Conservation (phyloP, 1,140 invertebrate genomes). For the Arctopsyche grandis region DNA sequence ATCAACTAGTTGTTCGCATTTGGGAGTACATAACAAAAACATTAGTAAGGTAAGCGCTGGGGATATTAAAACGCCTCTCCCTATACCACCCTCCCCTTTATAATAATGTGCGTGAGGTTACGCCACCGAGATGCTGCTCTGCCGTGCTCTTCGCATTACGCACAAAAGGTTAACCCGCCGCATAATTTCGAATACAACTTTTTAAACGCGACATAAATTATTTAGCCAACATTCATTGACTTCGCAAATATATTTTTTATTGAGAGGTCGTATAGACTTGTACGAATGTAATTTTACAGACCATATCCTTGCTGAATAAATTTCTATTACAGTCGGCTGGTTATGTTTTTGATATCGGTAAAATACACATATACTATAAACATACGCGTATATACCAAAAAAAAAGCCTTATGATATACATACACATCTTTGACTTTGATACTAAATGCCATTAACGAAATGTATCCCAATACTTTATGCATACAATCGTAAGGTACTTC, state of each 20-base stretch:
- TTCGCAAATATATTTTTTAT: slow-evolving; percentile 4
- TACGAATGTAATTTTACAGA: no score
- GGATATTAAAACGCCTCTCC: slow-evolving; percentile 36
- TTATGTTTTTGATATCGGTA: no score
- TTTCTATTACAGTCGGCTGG: no score
- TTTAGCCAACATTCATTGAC: not conserved
- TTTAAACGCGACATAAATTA: slow-evolving; percentile 19
- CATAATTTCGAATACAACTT: slow-evolving; percentile 26
- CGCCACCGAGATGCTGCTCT: not conserved
- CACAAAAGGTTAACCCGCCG: slow-evolving; percentile 16
- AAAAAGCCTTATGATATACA: no score
- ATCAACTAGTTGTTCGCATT: slow-evolving; percentile 52
- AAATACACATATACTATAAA: no score
- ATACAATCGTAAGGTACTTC: no score
- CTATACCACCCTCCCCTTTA: not conserved
- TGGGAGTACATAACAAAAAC: slow-evolving; percentile 54
- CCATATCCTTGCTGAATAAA: no score
- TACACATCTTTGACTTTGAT: no score
- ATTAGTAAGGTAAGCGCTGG: slow-evolving; percentile 48
- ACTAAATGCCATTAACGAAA: no score
- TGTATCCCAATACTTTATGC: no score
- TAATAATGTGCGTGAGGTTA: slow-evolving; percentile 25
- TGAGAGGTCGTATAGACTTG: not conserved
- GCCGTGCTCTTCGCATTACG: not conserved
- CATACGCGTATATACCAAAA: no score